A percentile compares a stretch with the other conserved stretches of the same genome.
Conservation (phyloP, 2,113 vertebrate species). For the Hypomesus transpacificus region DNA sequence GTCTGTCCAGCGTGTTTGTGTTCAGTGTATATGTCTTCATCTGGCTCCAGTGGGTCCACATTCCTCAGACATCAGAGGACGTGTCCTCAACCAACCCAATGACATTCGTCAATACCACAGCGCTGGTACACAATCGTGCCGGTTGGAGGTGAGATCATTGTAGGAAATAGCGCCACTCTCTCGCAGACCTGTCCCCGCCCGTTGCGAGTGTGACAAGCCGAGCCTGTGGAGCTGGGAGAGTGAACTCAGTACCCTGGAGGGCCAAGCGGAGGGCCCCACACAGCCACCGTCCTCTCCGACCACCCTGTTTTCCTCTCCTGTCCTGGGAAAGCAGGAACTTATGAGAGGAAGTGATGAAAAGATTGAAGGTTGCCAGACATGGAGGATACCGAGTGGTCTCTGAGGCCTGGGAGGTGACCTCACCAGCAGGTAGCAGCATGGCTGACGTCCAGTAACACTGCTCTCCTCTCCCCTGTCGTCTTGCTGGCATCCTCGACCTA, state of each 20-base stretch:
- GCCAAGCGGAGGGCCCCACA: neutral
- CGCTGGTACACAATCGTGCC: constrained; percentile 27
- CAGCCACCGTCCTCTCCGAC: constrained; percentile 34
- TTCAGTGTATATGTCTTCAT: neutral
- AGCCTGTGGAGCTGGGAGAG: neutral
- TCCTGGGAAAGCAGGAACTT: constrained; percentile 44
- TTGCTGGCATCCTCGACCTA: constrained; percentile 34
- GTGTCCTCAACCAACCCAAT: constrained; percentile 39
- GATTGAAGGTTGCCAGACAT: constrained; percentile 38
- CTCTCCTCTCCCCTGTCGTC: constrained; percentile 29
- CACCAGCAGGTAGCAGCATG: constrained; percentile 32
- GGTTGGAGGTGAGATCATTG: constrained; percentile 36
- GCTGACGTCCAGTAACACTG: constrained; percentile 39
- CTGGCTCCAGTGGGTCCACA: constrained; percentile 25
- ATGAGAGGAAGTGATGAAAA: constrained; percentile 39
- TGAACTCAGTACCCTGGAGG: constrained; percentile 7
- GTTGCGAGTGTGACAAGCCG: constrained; percentile 14
- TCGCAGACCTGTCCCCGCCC: constrained; percentile 18
- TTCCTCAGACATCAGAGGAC: constrained; percentile 44
- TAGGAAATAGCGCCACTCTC: constrained; percentile 30
- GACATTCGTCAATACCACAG: constrained; percentile 45
- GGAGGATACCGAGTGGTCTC: constrained; percentile 26
- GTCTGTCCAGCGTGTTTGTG: neutral
- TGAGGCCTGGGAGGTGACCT: constrained; percentile 23
- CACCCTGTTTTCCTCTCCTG: constrained; percentile 32